Base-by-base conservation (phyloP, 2,888 invertebrate genomes). In the Agrotis exclamationis region DNA sequence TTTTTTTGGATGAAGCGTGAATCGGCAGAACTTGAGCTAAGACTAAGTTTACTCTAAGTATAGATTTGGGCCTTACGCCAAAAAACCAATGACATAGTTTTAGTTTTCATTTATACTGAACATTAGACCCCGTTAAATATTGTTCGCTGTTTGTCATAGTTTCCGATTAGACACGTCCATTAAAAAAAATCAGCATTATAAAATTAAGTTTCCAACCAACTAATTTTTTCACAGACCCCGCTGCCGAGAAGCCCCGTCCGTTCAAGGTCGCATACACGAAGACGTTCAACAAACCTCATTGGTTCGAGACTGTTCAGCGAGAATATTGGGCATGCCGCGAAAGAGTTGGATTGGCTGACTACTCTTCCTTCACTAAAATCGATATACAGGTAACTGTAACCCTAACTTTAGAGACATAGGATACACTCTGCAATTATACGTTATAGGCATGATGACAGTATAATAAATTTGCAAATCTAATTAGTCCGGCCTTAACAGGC, bases 261-360 rank as follows among this genome's bases (percentile, higher is more conserved):
- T 97, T 97, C 88, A 97, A 97, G 87, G 97, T 98, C 78, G 98
- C 98, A 0, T 96, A 97, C 82, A 99, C 98, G 1, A 97, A 97
- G 79, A 98, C 99, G 0, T 99, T 99, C 92, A 98, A 98, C 60
- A 99, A 99, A 90, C 99, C 99, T 1, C 97, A 97, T 24, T 99
- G 99, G 99, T 99, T 99, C 93, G 98, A 98, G 77, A 96, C 97
- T 62, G 99, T 99, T 0, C 97, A 98, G 63, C 95, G 97, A 1
- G 99, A 99, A 92, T 99, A 99, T 93, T 98, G 98, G 90, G 99
- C 99, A 0, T 99, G 99, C 88, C 97, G 99, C 66, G 99, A 99
- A 93, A 97, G 98, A 3, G 98, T 99, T 67, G 99, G 99, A 20
- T 96, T 99, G 2, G 98, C 99, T 66, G 99, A 99, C 94, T 99